Base-by-base conservation (phyloP, 2,113 vertebrate genomes). In the Diphyllodes magnificus region DNA sequence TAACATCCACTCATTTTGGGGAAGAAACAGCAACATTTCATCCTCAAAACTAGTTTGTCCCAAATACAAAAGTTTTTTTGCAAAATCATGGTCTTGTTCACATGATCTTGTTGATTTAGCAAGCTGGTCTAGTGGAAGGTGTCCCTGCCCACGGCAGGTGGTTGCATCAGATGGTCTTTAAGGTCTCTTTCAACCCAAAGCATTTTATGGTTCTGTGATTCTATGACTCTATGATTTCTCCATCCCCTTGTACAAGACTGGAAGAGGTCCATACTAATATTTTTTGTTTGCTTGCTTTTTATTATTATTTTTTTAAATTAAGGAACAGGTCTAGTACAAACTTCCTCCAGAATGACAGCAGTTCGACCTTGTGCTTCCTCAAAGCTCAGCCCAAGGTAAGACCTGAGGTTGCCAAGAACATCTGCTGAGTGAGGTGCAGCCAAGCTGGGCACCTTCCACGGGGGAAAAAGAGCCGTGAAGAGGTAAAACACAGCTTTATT, bases 341-440 rank as follows among this genome's bases (percentile, higher is more conserved):
- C 49, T 92, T 83, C 76, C 68, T 65, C 71, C 25, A 49, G 10
- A 83, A 25, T 4, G 1, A 49, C 31, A 53, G 44, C 57, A 71
- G 39, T 7, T 63, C 54, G 85, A 78, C 51, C 37, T 71, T 30
- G 20, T 1, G 42, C 60, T 87, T 85, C 77, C 90, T 79, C 73
- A 85, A 77, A 87, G 82, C 85, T 75, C 60, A 90, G 61, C 42
- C 28, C 51, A 40, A 82, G 70, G 47, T 79, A 35, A 87, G 56
- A 94, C 17, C 54, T 49, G 59, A 89, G 24, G 31, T 9, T 68
- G 66, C 54, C 53, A 64, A 40, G 15, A 92, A 49, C 63, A 81
- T 69, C 66, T 76, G 69, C 81, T 22, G 22, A 30, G 86, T 1
- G 9, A 96, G 60, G 21, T 20, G 53, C 53, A 65, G 57, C 18